Evolutionary conservation across 2,113 vertebrate species (phyloP).

Genomic region (Elanus axillaris): DNA sequence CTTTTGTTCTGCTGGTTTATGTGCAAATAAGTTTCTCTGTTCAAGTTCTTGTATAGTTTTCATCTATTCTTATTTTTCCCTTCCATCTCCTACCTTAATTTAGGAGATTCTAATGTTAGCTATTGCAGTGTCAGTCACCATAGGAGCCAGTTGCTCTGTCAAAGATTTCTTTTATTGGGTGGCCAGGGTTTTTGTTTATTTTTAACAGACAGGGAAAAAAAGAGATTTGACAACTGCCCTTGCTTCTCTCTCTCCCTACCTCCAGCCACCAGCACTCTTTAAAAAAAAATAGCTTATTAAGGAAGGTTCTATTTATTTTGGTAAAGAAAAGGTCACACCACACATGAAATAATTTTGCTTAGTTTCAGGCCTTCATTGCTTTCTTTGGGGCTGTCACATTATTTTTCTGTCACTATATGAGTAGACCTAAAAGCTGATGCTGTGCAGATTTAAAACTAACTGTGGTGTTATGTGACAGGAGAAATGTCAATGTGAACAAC

Average conservation of each 20-base stretch:
- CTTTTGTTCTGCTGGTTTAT: background rate
- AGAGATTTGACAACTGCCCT: background rate
- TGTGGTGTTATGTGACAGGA: constrained; percentile 42
- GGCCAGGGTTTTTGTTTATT: background rate
- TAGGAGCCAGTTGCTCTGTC: background rate
- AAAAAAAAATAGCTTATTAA: constrained; percentile 25
- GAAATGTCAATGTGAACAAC: constrained; percentile 36
- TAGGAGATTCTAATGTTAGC: background rate
- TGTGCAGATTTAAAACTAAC: constrained; percentile 49
- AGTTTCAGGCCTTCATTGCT: constrained; percentile 11
- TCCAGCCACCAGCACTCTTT: background rate
- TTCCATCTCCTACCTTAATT: background rate
- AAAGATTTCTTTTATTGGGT: background rate
- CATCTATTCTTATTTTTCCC: background rate
- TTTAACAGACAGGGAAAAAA: background rate
- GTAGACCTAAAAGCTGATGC: constrained; percentile 16
- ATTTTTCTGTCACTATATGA: constrained; percentile 49
- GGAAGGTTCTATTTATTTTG: constrained; percentile 17
- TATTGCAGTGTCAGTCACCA: background rate
- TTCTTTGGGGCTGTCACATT: constrained; percentile 32
- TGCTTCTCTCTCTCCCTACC: background rate
- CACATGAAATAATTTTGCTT: constrained; percentile 31
- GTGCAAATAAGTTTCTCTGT: background rate
- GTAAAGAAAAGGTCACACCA: constrained; percentile 66
- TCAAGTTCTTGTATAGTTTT: background rate